Evolutionary conservation across 2,888 invertebrate species (phyloP).

Genomic region (Cerastis leucographa): DNA sequence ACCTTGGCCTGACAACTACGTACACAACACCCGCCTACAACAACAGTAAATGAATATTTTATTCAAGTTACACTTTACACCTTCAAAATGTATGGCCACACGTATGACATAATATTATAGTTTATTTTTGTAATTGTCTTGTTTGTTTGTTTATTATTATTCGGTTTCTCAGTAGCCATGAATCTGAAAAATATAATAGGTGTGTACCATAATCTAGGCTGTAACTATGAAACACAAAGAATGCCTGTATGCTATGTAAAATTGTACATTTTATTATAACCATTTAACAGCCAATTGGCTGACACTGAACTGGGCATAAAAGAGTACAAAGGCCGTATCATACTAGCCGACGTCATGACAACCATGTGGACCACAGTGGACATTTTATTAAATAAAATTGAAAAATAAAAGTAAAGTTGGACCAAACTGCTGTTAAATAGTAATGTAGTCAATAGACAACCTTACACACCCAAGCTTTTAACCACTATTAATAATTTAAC

Average conservation of each 20-base stretch:
- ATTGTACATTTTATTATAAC: neutral
- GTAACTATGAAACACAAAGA: neutral
- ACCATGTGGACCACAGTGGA: neutral
- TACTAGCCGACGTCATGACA: conserved; percentile 5
- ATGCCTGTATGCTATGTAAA: neutral
- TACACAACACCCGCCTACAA: neutral
- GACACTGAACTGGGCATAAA: conserved; percentile 2
- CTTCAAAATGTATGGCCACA: neutral
- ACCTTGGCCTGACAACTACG: neutral
- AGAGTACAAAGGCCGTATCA: conserved; percentile 8
- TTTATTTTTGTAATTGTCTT: neutral
- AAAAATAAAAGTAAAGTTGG: conserved; percentile 7
- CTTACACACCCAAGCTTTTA: neutral
- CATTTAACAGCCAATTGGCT: neutral
- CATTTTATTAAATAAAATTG: conserved; percentile 12
- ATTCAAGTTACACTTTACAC: too few species aligned
- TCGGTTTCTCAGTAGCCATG: neutral
- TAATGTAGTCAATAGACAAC: conserved; percentile 7
- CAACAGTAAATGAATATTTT: neutral
- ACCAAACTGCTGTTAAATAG: conserved; percentile 13
- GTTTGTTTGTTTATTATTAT: neutral
- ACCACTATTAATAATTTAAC: neutral
- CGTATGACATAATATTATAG: neutral
- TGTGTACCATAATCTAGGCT: neutral
- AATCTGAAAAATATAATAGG: neutral